Base-by-base conservation (phyloP, 2,113 vertebrate genomes). In the Heterotis niloticus region DNA sequence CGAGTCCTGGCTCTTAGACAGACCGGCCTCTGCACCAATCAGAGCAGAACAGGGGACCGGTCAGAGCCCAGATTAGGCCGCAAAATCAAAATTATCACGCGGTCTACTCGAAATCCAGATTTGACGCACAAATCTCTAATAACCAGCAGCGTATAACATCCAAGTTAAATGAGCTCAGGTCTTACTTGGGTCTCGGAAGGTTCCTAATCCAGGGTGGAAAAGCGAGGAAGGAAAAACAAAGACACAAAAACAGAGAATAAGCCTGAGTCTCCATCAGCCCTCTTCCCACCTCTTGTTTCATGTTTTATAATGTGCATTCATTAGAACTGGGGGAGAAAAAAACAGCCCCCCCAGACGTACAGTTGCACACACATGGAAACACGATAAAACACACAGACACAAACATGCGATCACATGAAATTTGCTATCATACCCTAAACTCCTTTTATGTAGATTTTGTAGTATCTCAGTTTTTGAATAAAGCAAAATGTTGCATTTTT, bases 111-210 rank as follows among this genome's bases (percentile, higher is more conserved):
- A 62, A 17, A 62, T 20, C 5, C 60, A 62, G 14, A 20, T 62
- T 4, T 44, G 7, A 44, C 34, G 7, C 34, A 62, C 51, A 13
- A 51, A 34, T 0, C 2, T 10, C 13, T 0, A 14, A 5, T 20
- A n/a, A 52, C 13, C 10, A 12, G 11, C 54, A n/a, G 7, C 7
- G 69, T 54, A 54, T 18, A 74, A 74, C 18, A 59, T 26, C 56
- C n/a, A 74, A 74, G 24, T 3, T 44, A 16, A 16, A 64, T 74
- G 70, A 73, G 79, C 52, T 65, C 64, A 76, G 78, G 85, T 57
- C 95, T 92, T 93, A 96, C 95, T 96, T 90, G 95, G 93, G 83
- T 96, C 95, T 83, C 95, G 93, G 88, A 94, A 96, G 88, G 95
- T 96, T 90, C 95, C 95, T 95, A 51, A 80, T 84, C 83, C 85